Percentiles rank a stretch among this genome's conserved stretches.
Conservation (phyloP, 2,797 vertebrate species). For the Aplochiton taeniatus region DNA sequence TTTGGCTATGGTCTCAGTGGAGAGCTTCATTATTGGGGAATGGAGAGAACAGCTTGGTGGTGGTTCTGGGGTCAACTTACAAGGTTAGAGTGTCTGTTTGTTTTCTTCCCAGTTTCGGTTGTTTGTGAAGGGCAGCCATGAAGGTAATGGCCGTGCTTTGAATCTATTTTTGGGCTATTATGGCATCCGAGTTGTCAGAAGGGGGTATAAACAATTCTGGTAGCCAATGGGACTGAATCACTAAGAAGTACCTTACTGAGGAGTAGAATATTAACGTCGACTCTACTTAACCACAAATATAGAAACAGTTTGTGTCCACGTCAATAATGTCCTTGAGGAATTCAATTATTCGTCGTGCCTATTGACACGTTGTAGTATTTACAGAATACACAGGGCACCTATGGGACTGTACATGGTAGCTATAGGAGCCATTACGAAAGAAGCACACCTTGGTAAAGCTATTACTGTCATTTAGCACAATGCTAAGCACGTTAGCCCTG, state of each 20-base stretch:
- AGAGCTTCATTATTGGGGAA: not conserved
- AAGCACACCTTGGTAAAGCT: too few relatives aligned
- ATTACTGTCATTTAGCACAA: too few relatives aligned
- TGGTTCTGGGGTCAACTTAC: constrained; percentile 4
- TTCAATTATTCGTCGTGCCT: constrained; percentile 8
- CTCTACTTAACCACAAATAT: not conserved
- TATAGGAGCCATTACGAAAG: too few relatives aligned
- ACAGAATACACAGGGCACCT: too few relatives aligned
- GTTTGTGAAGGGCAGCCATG: not conserved
- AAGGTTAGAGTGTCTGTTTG: not conserved
- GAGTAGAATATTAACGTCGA: not conserved
- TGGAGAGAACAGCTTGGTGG: not conserved
- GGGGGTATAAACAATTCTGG: not conserved
- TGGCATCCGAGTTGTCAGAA: not conserved
- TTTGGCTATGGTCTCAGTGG: constrained; percentile 17
- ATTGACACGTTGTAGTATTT: too few relatives aligned
- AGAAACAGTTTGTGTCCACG: not conserved
- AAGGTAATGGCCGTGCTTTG: not conserved
- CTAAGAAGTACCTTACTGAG: not conserved
- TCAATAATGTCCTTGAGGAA: constrained; percentile 10
- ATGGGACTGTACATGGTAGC: too few relatives aligned
- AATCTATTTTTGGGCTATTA: not conserved
- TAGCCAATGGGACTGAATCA: too few relatives aligned
- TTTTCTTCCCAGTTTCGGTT: not conserved
- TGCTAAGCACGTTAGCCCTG: constrained; percentile 1